phyloP scores from a whole-genome alignment of 2,888 invertebrate species.

The Biston stratarius region DNA sequence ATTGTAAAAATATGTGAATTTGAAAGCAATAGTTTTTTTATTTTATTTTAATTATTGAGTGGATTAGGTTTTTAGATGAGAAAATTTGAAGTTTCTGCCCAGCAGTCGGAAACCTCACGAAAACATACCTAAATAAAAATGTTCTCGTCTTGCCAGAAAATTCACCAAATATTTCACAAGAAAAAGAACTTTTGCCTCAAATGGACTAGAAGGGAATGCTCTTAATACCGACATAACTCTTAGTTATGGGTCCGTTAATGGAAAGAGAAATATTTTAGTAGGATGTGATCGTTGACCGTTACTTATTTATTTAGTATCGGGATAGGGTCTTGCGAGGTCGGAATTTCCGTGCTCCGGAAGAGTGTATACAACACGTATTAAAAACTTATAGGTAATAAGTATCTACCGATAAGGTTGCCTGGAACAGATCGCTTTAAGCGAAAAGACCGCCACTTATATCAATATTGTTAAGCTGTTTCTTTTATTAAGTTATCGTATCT shows the following conservation, averaged over 20 bases:
- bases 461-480: no score
- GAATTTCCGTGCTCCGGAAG: conserved; percentile 3
- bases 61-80: no score
- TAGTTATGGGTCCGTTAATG: conserved; percentile 16
- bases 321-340: background rate
- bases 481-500: no score
- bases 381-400: background rate
- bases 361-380: background rate
- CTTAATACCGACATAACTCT: conserved; percentile 10
- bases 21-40: no score
- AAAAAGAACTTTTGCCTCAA: conserved; percentile 10
- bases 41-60: no score
- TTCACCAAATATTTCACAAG: background rate
- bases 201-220: conserved; percentile 18
- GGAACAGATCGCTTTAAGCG: no score
- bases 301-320: conserved; percentile 8
- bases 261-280: conserved; percentile 19
- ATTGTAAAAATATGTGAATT: no score
- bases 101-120: background rate
- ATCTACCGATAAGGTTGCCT: no score
- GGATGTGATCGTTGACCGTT: conserved; percentile 16
- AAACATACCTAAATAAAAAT: background rate
- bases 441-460: no score
- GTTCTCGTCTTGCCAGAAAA: background rate
- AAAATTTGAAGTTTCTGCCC: no score